Conservation (phyloP, 2,888 invertebrate genomes). For the Thecocarcelia acutangulata region DNA sequence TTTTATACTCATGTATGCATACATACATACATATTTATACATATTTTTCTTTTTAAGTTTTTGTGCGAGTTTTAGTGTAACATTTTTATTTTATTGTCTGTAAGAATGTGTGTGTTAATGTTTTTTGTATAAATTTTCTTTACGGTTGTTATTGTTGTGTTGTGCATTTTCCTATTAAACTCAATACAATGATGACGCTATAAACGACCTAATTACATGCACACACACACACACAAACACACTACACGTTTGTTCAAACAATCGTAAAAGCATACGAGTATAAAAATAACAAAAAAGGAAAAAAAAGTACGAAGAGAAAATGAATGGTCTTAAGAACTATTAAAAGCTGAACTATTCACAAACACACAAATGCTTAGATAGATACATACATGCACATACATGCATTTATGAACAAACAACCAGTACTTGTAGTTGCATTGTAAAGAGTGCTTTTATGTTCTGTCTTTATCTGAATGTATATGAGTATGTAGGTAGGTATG, state of each 20-base stretch:
- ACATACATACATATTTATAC: background rate
- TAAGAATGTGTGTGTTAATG: background rate
- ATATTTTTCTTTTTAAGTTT: background rate
- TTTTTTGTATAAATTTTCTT: conserved; percentile 5
- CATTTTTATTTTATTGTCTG: conserved; percentile 33
- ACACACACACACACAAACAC: conserved; percentile 9
- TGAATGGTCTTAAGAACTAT: conserved; percentile 59
- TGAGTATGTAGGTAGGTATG: background rate
- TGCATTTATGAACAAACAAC: background rate
- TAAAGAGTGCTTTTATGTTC: conserved; percentile 35
- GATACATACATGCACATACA: conserved; percentile 23
- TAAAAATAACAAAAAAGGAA: conserved; percentile 45
- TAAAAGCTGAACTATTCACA: conserved; percentile 40
- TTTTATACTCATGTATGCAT: background rate
- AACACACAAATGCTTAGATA: conserved; percentile 8
- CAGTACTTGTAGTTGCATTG: conserved; percentile 10
- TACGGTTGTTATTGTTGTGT: conserved; percentile 28
- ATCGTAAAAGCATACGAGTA: conserved; percentile 27
- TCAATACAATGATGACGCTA: conserved; percentile 69
- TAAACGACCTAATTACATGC: conserved; percentile 69
- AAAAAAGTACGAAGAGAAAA: conserved; percentile 51
- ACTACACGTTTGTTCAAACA: background rate
- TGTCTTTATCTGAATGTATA: background rate
- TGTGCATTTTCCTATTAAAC: conserved; percentile 59
- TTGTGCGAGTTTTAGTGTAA: conserved; percentile 12